Conservation (phyloP, 2,888 invertebrate species). For the Eupsilia transversa region DNA sequence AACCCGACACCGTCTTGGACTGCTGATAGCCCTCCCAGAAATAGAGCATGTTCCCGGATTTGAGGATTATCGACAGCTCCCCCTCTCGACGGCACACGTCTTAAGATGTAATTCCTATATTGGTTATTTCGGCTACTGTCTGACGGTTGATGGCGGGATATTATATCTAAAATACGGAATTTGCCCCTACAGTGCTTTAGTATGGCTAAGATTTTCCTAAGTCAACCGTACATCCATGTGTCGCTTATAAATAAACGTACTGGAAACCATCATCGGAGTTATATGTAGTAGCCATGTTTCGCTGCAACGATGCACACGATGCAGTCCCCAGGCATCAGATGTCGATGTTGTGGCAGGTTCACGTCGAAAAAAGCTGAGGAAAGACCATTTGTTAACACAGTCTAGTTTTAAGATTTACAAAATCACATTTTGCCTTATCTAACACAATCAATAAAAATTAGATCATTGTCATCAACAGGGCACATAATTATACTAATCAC, state of each 20-base stretch:
- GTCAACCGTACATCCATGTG: not conserved
- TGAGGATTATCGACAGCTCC: not conserved
- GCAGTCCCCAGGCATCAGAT: constrained; percentile 69
- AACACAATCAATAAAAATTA: not conserved
- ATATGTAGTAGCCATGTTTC: constrained; percentile 58
- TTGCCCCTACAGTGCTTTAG: not conserved
- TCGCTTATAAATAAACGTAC: not conserved
- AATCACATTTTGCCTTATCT: not conserved
- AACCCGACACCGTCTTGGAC: not conserved
- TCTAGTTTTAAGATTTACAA: not conserved
- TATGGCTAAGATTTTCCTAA: not conserved
- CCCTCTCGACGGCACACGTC: not conserved
- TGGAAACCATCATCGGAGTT: not conserved
- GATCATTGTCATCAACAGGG: not conserved
- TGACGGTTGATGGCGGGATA: not conserved
- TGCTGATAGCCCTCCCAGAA: not conserved
- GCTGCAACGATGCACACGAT: constrained; percentile 70
- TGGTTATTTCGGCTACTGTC: not conserved
- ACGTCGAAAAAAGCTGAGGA: constrained; percentile 58
- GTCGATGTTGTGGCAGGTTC: constrained; percentile 72
- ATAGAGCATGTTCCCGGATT: not conserved
- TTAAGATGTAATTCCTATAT: not conserved
- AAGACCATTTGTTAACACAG: constrained; percentile 5
- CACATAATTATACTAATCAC: not conserved
- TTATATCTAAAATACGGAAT: not conserved